Conservation (phyloP, 1,140 invertebrate genomes). For the Plodia interpunctella region DNA sequence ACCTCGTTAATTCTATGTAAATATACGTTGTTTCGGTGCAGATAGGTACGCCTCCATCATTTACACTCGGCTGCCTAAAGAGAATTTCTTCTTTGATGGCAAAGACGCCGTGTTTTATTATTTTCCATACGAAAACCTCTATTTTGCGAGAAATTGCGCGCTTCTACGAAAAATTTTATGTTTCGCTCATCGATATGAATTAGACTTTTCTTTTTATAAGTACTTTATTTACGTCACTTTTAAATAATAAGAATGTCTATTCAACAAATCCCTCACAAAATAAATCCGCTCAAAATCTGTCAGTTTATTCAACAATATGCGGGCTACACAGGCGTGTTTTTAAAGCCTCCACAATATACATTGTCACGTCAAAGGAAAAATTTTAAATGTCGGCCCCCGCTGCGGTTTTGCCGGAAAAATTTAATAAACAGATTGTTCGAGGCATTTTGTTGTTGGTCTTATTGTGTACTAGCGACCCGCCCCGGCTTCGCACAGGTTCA, state of each 20-base stretch:
- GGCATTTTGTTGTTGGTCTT: not conserved
- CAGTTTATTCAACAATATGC: no score
- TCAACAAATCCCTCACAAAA: no score
- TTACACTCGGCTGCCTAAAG: constrained; percentile 1
- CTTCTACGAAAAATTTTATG: not conserved
- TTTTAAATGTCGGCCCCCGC: not conserved
- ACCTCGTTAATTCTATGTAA: constrained; percentile 7
- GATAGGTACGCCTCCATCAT: not conserved
- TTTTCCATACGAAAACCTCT: constrained; percentile 3
- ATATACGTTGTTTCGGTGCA: not conserved
- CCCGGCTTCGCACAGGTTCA: no score
- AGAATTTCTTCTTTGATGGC: not conserved
- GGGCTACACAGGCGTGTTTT: not conserved
- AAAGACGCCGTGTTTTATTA: not conserved
- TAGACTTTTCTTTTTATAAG: no score
- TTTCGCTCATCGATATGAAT: not conserved
- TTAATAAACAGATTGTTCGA: not conserved
- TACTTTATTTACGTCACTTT: no score
- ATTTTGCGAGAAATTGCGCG: not conserved
- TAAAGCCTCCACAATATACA: not conserved
- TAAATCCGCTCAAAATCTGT: no score
- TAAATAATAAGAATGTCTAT: no score
- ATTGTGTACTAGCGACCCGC: no score
- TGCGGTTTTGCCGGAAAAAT: not conserved
- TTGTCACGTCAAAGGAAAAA: not conserved